These are phyloP conservation scores for Dicycla oo DNA, from an alignment of 2,888 invertebrate genomes.

Conservation along the genomic window DNA sequence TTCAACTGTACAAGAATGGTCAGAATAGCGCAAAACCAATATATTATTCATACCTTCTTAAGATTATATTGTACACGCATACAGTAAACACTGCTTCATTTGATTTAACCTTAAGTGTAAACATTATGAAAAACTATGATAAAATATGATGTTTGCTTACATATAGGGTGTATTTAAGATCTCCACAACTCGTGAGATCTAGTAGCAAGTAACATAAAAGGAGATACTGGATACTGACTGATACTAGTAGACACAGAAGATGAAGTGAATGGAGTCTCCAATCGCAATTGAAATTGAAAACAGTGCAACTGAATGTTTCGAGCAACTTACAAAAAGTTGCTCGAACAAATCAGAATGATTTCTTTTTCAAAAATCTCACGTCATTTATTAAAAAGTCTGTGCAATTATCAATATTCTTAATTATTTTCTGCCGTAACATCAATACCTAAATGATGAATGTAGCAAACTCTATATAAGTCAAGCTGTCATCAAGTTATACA, in stretches of 20 bases:
- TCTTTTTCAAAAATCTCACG: too few species aligned
- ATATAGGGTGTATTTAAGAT: constrained; percentile 43
- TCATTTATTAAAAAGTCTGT: neutral
- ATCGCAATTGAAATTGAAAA: neutral
- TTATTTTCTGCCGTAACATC: too few species aligned
- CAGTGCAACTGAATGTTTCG: neutral
- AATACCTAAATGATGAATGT: neutral
- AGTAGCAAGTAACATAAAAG: constrained; percentile 41
- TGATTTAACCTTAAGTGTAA: constrained; percentile 54
- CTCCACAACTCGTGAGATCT: constrained; percentile 31
- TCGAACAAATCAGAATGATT: too few species aligned
- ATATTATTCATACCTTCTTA: constrained; percentile 32
- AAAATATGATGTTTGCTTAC: constrained; percentile 53
- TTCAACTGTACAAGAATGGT: constrained; percentile 15
- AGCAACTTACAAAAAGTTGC: too few species aligned
- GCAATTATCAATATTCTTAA: too few species aligned
- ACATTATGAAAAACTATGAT: constrained; percentile 63
- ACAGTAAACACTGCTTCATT: constrained; percentile 36
- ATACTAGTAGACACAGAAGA: constrained; percentile 8
- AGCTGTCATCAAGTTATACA: neutral
- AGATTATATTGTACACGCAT: constrained; percentile 46
- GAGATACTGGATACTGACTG: too few species aligned
- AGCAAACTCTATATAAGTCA: neutral
- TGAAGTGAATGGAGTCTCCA: neutral
- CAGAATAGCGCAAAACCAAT: constrained; percentile 12